phyloP scores from a whole-genome alignment of 2,888 invertebrate genomes.

The Pandemis cinnamomeana region DNA sequence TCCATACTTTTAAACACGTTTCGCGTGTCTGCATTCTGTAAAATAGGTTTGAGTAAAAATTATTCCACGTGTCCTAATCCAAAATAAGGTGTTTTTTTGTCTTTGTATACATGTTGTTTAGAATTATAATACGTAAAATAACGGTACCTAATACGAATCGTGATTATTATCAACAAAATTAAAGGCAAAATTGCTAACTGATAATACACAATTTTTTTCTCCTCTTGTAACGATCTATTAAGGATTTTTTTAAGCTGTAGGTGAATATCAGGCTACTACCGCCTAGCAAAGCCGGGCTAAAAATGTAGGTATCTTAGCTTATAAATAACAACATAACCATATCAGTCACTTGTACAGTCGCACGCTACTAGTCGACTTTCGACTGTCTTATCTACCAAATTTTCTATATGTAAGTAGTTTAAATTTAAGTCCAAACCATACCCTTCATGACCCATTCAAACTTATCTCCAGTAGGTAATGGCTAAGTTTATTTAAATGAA shows the following conservation, averaged over 20 bases:
- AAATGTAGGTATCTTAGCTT: no score
- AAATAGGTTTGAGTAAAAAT: conserved; percentile 3
- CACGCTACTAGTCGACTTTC: background rate
- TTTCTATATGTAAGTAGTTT: background rate
- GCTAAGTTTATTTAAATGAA: conserved; percentile 43
- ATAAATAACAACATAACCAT: no score
- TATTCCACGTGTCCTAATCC: background rate
- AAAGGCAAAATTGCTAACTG: background rate
- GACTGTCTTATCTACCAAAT: background rate
- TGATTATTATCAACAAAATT: no score
- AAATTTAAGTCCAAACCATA: background rate
- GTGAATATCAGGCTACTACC: no score
- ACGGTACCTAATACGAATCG: no score
- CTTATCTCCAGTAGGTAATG: conserved; percentile 5
- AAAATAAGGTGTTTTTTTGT: background rate
- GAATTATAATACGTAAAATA: no score
- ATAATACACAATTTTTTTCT: background rate
- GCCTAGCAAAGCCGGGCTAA: no score
- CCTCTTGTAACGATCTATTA: background rate
- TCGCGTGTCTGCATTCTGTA: background rate
- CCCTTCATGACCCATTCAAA: conserved; percentile 8
- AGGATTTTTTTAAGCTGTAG: background rate
- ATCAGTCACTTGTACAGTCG: background rate
- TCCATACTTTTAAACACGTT: conserved; percentile 6
- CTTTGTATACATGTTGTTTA: no score